Evolutionary conservation across 2,888 invertebrate genomes (phyloP), one percentile per base, ranked within the genome.

Genomic region (Orchesellides sinensis): DNA sequence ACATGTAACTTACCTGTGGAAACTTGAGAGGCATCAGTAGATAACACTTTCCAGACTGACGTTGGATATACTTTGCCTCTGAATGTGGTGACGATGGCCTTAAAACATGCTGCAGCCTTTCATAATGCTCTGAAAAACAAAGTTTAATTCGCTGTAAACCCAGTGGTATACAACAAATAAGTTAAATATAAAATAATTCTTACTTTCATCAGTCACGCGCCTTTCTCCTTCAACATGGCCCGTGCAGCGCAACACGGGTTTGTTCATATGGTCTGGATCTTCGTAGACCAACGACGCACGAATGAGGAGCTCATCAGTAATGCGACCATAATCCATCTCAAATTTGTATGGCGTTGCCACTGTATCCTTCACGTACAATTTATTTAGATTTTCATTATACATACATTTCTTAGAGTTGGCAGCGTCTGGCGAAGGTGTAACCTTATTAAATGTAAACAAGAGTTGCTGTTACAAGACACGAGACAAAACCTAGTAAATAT

Each of bases 201-300:
- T 32, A 32, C 5, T 32, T 32, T 32, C n/a, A n/a, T n/a, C n/a
- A n/a, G 32, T 5, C 6, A 32, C 3, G 10, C 21, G 32, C 8
- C 40, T 17, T 2, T 32, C 52, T 14, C 25, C 40, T 23, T 12
- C 47, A 1, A 56, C 1, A 1, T 17, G 25, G 1, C 17, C 4
- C 45, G 56, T n/a, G n/a, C 72, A 72, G 0, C 59, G 10, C 3
- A 25, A 6, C 1, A 72, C 72, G 10, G 72, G 40, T n/a, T 72
- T 27, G 17, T 56, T 59, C 0, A 56, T 4, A 14, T 40, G n/a
- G 17, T 72, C 45, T 2, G 29, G 25, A 5, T 32, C 54, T 14
- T 52, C 40, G 21, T 19, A 72, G 0, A 27, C 56, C 17, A 72
- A 5, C 1, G 25, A 72, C 17, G 59, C 27, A 1, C 59, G 21